Evolutionary conservation across 1,140 invertebrate species (phyloP), one percentile per base, ranked within the genome.

Genomic region (Protaetia brevitarsis): DNA sequence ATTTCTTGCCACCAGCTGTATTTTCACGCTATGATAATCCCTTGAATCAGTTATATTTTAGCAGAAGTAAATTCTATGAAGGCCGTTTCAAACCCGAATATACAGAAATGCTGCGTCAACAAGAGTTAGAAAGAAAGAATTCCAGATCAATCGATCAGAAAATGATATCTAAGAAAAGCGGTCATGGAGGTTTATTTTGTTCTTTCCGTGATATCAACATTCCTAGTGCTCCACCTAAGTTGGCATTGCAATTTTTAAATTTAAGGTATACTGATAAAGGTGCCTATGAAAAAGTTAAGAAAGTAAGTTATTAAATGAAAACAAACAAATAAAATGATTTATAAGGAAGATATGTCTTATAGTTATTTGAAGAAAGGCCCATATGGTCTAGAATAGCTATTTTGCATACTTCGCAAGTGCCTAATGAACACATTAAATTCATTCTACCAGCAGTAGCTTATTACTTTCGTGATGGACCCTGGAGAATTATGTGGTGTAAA

Each of bases 381-480:
- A 87, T 97, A 65, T 96, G 93, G 92, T 93, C 92, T 0, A 88
- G 89, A 71, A 87, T 87, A 73, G 89, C 87, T 0, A 72, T 97
- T 2, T 80, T 85, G 65, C 85, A 83, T 72, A 81, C 85, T 21
- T 89, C 87, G 0, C 85, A 87, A 29, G 82, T 89, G 68, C 79
- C 83, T 1, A 71, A 77, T 3, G 83, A 86, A 16, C 85, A 87
- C 27, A 74, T 96, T 0, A 96, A 93, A 79, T 84, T 87, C 72
- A 83, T 96, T 30, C 79, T 97, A 36, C 93, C 95, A 0, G 84
- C 87, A 26, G 78, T 93, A 0, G 91, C 93, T 0, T 93, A 93
- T 77, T 94, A 94, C 76, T 93, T 90, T 78, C 82, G 84, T 10
- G 90, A 87, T 69, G 95, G 96, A 0, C 95, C 95, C 0, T 98